These are phyloP conservation scores for Acrossocheilus fasciatus DNA, from an alignment of 2,797 vertebrate species.

Conservation along the genomic window DNA sequence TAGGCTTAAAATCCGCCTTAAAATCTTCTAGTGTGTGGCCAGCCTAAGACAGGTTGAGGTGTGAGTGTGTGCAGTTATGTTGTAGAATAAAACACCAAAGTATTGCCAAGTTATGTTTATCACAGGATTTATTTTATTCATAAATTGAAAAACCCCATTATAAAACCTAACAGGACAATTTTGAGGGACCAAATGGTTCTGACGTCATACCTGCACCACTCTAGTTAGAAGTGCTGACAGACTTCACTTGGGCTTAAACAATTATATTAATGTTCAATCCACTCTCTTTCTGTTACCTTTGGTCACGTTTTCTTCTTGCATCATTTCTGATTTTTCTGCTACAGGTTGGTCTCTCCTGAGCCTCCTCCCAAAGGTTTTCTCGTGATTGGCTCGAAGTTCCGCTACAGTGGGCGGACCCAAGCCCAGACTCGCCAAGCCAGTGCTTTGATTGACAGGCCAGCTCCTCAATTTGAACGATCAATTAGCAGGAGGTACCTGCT, in stretches of 20 bases:
- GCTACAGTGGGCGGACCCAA: conserved; percentile 96
- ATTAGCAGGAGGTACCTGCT: conserved; percentile 97
- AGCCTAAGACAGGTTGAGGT: not conserved
- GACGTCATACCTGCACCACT: not conserved
- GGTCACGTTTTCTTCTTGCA: not conserved
- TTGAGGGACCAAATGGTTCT: not conserved
- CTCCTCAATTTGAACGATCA: conserved; percentile 94
- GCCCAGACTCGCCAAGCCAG: conserved; percentile 97
- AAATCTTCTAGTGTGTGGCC: too few relatives aligned
- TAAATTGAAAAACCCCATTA: too few relatives aligned
- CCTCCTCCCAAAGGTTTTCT: conserved; percentile 97
- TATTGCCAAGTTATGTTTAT: not conserved
- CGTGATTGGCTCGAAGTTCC: conserved; percentile 98
- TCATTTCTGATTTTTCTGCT: conserved; percentile 20
- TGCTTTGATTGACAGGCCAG: conserved; percentile 93
- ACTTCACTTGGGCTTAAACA: not conserved
- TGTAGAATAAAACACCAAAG: not conserved
- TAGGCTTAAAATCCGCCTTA: too few relatives aligned
- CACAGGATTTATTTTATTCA: not conserved
- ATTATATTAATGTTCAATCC: not conserved
- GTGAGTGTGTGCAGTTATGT: not conserved
- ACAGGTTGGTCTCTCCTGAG: conserved; percentile 95
- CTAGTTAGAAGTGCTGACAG: not conserved
- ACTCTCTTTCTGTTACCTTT: not conserved
- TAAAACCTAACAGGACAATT: too few relatives aligned